phyloP scores from a whole-genome alignment of 2,797 vertebrate genomes.

The Enteromius treurensis region DNA sequence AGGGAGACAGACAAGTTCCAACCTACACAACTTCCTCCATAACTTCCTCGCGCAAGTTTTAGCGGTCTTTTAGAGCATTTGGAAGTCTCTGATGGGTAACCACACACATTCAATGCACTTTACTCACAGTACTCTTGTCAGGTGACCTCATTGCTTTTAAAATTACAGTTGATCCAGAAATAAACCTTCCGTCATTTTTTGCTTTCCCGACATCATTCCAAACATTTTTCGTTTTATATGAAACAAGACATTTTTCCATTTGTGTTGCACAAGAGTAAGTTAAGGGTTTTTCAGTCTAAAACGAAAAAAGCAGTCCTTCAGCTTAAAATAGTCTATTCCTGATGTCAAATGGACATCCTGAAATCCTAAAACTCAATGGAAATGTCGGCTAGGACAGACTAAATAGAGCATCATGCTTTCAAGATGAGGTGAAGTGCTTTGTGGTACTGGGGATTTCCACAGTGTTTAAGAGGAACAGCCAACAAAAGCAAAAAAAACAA shows the following conservation, averaged over 20 bases:
- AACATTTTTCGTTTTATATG: background rate
- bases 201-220: background rate
- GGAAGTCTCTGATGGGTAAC: constrained; percentile 11
- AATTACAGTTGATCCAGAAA: background rate
- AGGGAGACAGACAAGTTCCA: background rate
- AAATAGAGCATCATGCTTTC: background rate
- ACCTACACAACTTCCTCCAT: constrained; percentile 12
- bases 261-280: background rate
- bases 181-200: background rate
- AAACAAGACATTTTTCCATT: background rate
- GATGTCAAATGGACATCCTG: background rate
- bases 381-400: background rate
- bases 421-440: background rate
- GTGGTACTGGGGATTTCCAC: constrained; percentile 1
- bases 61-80: background rate
- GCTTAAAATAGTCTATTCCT: background rate
- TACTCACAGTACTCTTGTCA: background rate
- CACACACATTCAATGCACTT: background rate
- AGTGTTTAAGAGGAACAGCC: background rate
- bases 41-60: constrained; percentile 6
- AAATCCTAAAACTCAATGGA: background rate
- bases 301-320: background rate
- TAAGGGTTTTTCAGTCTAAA: background rate
- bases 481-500: background rate
- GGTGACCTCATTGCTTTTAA: background rate